These are phyloP conservation scores for Hydraecia micacea DNA, from an alignment of 2,888 invertebrate genomes.

Conservation along the genomic window DNA sequence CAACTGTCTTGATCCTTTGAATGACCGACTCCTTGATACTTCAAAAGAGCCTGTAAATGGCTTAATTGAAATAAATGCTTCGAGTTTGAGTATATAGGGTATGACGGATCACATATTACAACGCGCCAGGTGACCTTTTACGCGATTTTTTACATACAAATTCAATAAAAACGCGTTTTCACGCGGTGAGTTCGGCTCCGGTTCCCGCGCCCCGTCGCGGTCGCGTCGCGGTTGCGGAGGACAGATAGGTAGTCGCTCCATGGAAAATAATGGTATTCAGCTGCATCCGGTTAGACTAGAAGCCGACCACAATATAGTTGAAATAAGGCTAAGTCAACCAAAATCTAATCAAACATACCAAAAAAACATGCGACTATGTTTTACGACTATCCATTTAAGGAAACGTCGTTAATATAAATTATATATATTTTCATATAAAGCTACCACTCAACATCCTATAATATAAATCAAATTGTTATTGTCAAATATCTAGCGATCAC, in stretches of 20 bases:
- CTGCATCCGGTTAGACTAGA: not conserved
- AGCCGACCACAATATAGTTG: no score
- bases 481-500: conserved; percentile 1
- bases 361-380: not conserved
- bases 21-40: not conserved
- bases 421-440: conserved; percentile 7
- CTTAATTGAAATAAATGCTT: no score
- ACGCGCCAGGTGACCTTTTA: no score
- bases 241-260: not conserved
- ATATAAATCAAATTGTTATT: conserved; percentile 49
- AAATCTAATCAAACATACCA: not conserved
- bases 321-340: not conserved
- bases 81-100: no score
- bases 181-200: no score
- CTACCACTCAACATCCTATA: conserved; percentile 32
- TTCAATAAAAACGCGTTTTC: no score
- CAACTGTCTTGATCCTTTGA: not conserved
- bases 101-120: no score
- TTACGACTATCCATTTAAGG: not conserved
- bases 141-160: no score
- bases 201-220: no score
- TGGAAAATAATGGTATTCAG: not conserved
- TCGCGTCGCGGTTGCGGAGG: not conserved
- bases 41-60: not conserved
- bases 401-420: not conserved